These are phyloP conservation scores for Drosophila seguyi DNA, from an alignment of 1,140 invertebrate genomes.

Conservation along the genomic window DNA sequence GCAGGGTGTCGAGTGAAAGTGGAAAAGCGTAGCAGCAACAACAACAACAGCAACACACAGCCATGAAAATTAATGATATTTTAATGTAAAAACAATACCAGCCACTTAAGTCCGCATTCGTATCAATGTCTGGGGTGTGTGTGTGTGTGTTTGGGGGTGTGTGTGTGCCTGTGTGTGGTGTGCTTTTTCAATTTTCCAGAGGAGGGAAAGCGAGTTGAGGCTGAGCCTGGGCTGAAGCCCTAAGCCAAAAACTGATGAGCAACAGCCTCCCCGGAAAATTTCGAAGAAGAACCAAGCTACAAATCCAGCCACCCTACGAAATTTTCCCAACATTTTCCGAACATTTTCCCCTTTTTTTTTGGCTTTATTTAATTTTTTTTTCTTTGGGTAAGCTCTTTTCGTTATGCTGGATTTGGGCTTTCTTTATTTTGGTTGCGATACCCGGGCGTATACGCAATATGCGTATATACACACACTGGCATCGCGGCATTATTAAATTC, in stretches of 20 bases:
- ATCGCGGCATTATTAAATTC: slow-evolving; percentile 50
- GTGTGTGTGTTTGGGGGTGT: slow-evolving; percentile 35
- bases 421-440: slow-evolving; percentile 9
- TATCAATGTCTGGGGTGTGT: slow-evolving; percentile 28
- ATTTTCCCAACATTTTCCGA: slow-evolving; percentile 7
- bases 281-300: background rate
- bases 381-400: background rate
- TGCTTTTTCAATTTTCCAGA: slow-evolving; percentile 63
- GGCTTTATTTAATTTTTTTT: background rate
- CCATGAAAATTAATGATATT: slow-evolving; percentile 82
- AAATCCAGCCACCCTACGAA: background rate
- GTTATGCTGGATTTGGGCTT: slow-evolving; percentile 18
- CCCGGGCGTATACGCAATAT: slow-evolving; percentile 49
- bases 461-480: background rate
- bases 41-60: slow-evolving; percentile 43
- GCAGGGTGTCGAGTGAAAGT: slow-evolving; percentile 23
- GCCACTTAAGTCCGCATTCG: slow-evolving; percentile 75
- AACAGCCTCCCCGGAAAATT: slow-evolving; percentile 42
- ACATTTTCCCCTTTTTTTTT: background rate
- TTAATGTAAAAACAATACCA: slow-evolving; percentile 82
- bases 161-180: slow-evolving; percentile 17
- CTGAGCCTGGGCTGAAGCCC: slow-evolving; percentile 16
- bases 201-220: slow-evolving; percentile 43
- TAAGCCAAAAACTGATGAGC: slow-evolving; percentile 50
- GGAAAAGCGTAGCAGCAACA: slow-evolving; percentile 12